Conservation (phyloP, 2,113 vertebrate species). For the Passer montanus region DNA sequence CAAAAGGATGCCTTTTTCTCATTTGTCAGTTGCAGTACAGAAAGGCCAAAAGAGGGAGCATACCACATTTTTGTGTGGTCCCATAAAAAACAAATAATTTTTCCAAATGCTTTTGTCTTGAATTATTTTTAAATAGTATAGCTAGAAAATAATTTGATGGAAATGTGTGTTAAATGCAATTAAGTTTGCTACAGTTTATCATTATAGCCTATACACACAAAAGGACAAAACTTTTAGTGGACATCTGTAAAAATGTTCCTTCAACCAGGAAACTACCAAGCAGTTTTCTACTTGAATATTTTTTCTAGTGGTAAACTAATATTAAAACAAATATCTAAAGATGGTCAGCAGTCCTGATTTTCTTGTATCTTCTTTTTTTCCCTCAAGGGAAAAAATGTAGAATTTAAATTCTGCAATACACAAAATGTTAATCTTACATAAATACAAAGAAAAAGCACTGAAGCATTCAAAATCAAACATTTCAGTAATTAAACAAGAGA, state of each 20-base stretch:
- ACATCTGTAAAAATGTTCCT: not conserved
- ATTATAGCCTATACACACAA: not conserved
- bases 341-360: not conserved
- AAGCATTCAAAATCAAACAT: slow-evolving; percentile 77
- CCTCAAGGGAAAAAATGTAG: not conserved
- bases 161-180: not conserved
- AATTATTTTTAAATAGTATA: not conserved
- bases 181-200: not conserved
- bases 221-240: not conserved
- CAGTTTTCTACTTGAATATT: not conserved
- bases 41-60: not conserved
- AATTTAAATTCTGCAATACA: slow-evolving; percentile 50
- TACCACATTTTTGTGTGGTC: not conserved
- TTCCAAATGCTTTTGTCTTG: not conserved
- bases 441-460: slow-evolving; percentile 65
- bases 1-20: not conserved
- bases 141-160: not conserved
- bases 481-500: slow-evolving; percentile 74
- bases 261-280: not conserved
- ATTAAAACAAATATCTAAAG: not conserved
- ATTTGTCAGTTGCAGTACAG: not conserved
- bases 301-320: not conserved
- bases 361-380: not conserved
- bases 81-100: not conserved
- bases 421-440: slow-evolving; percentile 52